Evolutionary conservation across 1,140 invertebrate species (phyloP).

Genomic region (Heliconius hewitsoni): DNA sequence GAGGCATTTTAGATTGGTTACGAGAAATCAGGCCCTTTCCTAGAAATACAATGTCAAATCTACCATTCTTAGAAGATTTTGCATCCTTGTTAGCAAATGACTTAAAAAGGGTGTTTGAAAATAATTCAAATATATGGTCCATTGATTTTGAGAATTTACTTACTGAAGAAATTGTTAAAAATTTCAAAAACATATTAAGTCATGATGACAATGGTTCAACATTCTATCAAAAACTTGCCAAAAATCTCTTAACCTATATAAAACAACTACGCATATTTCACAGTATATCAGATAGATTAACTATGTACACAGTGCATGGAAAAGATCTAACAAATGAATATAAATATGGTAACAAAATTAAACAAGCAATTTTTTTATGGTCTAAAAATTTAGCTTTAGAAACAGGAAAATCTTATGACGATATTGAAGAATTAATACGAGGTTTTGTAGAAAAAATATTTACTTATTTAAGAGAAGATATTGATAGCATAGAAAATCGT

Average conservation of each 20-base stretch:
- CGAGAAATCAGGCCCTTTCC: neutral
- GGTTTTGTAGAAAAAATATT: neutral
- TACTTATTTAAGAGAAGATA: neutral
- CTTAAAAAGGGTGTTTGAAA: constrained; percentile 18
- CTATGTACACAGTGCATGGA: neutral
- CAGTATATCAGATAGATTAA: constrained; percentile 14
- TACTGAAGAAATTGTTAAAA: constrained; percentile 18
- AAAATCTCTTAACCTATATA: constrained; percentile 13
- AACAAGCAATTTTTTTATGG: constrained; percentile 9
- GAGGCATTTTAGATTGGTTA: constrained; percentile 24
- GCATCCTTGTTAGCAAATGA: constrained; percentile 16
- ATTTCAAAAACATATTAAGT: constrained; percentile 12
- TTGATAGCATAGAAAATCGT: constrained; percentile 1
- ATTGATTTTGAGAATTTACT: constrained; percentile 12
- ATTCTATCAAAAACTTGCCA: constrained; percentile 14
- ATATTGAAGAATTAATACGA: neutral
- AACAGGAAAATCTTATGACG: neutral
- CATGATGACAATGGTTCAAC: neutral
- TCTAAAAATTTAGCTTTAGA: constrained; percentile 15
- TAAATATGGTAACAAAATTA: constrained; percentile 10
- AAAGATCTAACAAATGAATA: neutral
- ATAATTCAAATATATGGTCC: neutral
- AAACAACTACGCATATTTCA: constrained; percentile 15
- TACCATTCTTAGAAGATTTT: constrained; percentile 7
- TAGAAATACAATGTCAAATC: neutral